A percentile compares a stretch with the other conserved stretches of the same genome.
These are phyloP conservation scores for Meriones unguiculatus DNA, from an alignment of 2,113 vertebrate species.

Conservation along the genomic window DNA sequence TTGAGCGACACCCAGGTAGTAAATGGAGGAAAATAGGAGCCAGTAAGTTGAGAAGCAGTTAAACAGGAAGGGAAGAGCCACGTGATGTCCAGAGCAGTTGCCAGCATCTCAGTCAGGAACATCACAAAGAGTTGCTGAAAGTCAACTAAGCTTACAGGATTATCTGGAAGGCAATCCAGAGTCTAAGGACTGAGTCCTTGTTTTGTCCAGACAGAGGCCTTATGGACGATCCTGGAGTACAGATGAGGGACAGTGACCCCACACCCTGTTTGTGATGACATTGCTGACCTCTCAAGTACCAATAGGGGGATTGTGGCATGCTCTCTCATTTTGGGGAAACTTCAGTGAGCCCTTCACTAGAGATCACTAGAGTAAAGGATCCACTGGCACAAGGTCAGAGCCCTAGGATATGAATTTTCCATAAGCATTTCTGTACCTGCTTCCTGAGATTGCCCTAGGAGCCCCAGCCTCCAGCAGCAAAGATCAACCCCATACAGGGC, in stretches of 20 bases:
- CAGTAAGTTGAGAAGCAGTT: no score
- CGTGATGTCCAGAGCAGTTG: neutral
- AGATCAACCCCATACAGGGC: neutral
- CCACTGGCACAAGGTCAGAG: no score
- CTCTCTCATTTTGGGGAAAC: neutral
- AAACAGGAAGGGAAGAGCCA: neutral
- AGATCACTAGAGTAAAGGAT: neutral
- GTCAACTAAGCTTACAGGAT: neutral
- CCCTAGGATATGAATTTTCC: neutral
- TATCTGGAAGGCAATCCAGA: neutral
- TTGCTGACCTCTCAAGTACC: neutral
- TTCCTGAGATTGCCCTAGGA: neutral
- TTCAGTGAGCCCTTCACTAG: neutral
- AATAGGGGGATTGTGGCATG: no score
- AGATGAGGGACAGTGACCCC: neutral
- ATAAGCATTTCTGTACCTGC: neutral
- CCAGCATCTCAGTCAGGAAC: neutral
- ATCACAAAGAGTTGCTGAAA: no score
- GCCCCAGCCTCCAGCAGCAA: neutral
- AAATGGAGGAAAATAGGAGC: neutral
- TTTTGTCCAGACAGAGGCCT: neutral
- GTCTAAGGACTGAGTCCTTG: neutral
- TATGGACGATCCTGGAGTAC: neutral
- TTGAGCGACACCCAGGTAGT: neutral
- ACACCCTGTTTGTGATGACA: neutral